Evolutionary conservation across 2,888 invertebrate genomes (phyloP).

Genomic region (Drosophila cyrtoloma): DNA sequence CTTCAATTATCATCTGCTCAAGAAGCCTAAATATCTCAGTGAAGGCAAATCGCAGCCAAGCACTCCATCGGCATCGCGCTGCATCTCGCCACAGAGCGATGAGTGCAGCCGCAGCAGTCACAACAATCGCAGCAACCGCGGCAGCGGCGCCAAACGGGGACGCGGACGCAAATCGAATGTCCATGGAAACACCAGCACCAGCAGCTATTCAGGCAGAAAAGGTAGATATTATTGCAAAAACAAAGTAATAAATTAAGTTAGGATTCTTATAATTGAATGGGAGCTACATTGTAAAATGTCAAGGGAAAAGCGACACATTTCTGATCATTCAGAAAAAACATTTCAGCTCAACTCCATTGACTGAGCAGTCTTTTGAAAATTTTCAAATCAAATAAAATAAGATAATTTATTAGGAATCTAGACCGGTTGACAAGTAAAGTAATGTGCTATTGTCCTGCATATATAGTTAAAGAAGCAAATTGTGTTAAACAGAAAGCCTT

Average conservation of each 20-base stretch:
- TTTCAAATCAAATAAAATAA: conserved; percentile 2
- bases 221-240: conserved; percentile 62
- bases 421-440: conserved; percentile 52
- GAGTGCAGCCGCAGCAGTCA: conserved; percentile 87
- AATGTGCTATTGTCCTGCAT: conserved; percentile 42
- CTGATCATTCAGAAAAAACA: neutral
- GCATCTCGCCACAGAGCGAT: conserved; percentile 93
- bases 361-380: conserved; percentile 8
- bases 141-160: conserved; percentile 75
- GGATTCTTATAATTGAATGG: neutral
- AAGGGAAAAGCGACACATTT: neutral
- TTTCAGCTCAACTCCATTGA: neutral
- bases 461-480: conserved; percentile 22
- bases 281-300: neutral
- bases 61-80: conserved; percentile 92
- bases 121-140: conserved; percentile 63
- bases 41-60: conserved; percentile 90
- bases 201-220: conserved; percentile 78
- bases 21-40: conserved; percentile 96
- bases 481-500: conserved; percentile 4
- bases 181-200: conserved; percentile 68
- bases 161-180: conserved; percentile 89
- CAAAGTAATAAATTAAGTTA: neutral
- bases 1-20: conserved; percentile 94
- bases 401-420: neutral